Base-by-base conservation (phyloP, 2,113 vertebrate species). In the Hydropotes inermis region DNA sequence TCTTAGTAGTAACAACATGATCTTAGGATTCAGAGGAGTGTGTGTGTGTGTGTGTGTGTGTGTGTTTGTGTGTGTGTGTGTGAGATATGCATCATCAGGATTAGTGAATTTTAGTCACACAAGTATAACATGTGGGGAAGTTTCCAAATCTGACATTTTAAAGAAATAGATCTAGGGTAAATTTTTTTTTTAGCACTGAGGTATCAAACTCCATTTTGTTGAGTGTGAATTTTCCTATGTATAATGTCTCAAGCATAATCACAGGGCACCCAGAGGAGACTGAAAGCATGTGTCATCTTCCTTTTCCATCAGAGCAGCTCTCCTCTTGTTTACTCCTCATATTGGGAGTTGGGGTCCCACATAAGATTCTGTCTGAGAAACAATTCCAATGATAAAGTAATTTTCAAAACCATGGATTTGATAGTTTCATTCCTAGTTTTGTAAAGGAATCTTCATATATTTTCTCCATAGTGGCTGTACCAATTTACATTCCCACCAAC, bases 211-310 rank as follows among this genome's bases (percentile, higher is more conserved):
- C 28, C 25, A 50, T 79, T 89, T 83, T 64, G 57, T 36, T 64
- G 27, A 64, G 17, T 25, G 50, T 30, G 16, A 36, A 25, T 67
- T 86, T 91, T 60, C n/a, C 61, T 27, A 10, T 28, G 27, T 19
- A 27, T 76, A 85, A 7, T 54, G 43, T 36, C n/a, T 64, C 21
- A 36, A 27, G 27, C 33, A 50, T 27, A 36, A 64, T 30, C 8
- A 1, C 1, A 79, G 6, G 30, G 7, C 3, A 0, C 3, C 30
- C 1, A 47, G 28, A 36, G 78, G 21, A 27, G 39, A 6, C 8
- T 5, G 19, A 14, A 86, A 45, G 9, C 0, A 5, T 54, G 45
- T 11, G 3, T 61, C 17, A 79, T 25, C 14, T 43, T 30, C 39
- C 2, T 83, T 16, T 52, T 50, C 12, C 28, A n/a, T 11, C 10